phyloP scores from a whole-genome alignment of 2,888 invertebrate genomes.

The Mimumesa dahlbomi region DNA sequence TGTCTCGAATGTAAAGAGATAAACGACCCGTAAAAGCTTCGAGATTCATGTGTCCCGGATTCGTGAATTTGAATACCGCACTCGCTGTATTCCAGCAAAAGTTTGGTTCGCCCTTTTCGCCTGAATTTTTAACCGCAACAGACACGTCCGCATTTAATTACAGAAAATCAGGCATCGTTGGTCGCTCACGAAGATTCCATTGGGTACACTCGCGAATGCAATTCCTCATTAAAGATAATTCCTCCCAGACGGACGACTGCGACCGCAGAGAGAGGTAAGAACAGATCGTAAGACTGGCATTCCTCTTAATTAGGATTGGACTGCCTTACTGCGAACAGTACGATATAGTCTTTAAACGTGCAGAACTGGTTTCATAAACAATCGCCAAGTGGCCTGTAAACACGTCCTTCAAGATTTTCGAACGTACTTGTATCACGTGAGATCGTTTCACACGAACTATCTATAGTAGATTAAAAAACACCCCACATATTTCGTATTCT shows the following conservation, averaged over 20 bases:
- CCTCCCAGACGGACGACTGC: slow-evolving; percentile 39
- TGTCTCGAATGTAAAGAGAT: no score
- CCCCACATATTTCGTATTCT: no score
- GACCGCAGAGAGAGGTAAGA: slow-evolving; percentile 44
- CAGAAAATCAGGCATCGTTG: slow-evolving; percentile 40
- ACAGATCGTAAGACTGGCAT: slow-evolving; percentile 55
- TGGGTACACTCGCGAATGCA: slow-evolving; percentile 33
- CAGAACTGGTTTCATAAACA: slow-evolving; percentile 55
- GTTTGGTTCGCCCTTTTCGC: no score
- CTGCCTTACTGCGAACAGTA: slow-evolving; percentile 26
- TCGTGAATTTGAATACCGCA: no score
- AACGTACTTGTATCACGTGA: no score
- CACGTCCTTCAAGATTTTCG: background rate
- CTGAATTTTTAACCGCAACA: no score
- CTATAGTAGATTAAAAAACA: no score
- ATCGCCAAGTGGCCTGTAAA: slow-evolving; percentile 24
- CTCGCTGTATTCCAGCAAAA: no score
- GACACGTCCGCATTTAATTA: no score
- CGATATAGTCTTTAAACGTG: slow-evolving; percentile 35
- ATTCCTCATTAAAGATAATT: slow-evolving; percentile 66
- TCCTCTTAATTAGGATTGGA: slow-evolving; percentile 64
- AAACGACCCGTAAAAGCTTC: no score
- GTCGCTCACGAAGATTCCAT: slow-evolving; percentile 31
- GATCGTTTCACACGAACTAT: no score
- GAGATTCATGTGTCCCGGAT: no score